phyloP scores from a whole-genome alignment of 2,113 vertebrate species.

The Oreotrochilus melanogaster region DNA sequence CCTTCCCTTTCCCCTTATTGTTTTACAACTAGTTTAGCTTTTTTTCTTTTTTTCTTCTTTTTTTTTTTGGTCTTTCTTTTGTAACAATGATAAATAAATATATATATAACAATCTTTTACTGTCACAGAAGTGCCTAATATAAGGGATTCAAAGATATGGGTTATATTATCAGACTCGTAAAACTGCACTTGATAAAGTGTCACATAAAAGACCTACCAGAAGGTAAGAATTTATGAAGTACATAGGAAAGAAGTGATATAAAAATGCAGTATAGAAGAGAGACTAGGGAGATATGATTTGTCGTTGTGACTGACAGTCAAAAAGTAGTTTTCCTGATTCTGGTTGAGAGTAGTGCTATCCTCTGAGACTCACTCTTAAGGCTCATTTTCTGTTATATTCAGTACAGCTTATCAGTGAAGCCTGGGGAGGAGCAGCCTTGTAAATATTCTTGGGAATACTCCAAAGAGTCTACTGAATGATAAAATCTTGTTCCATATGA shows the following conservation, averaged over 20 bases:
- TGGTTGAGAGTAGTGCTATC: constrained; percentile 5
- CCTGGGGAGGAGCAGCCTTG: background rate
- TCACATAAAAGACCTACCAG: constrained; percentile 36
- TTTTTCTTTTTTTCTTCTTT: background rate
- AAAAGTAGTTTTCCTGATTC: constrained; percentile 29
- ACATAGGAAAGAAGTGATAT: constrained; percentile 20
- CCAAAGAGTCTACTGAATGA: background rate
- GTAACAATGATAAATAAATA: background rate
- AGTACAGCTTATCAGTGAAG: constrained; percentile 9
- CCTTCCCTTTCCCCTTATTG: background rate
- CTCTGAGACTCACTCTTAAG: constrained; percentile 12
- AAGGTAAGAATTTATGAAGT: constrained; percentile 61
- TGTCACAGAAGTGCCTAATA: background rate
- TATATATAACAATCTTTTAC: background rate
- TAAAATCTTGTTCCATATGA: background rate
- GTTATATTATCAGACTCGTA: constrained; percentile 25
- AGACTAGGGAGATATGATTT: constrained; percentile 46
- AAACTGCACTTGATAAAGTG: constrained; percentile 54
- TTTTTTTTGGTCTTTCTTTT: no score
- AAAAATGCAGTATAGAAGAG: constrained; percentile 34
- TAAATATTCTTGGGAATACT: background rate
- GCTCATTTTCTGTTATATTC: background rate
- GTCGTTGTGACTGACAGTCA: constrained; percentile 62
- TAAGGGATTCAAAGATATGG: background rate
- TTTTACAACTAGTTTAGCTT: background rate